Base-by-base conservation (phyloP, 2,888 invertebrate species). In the Oligia strigilis region DNA sequence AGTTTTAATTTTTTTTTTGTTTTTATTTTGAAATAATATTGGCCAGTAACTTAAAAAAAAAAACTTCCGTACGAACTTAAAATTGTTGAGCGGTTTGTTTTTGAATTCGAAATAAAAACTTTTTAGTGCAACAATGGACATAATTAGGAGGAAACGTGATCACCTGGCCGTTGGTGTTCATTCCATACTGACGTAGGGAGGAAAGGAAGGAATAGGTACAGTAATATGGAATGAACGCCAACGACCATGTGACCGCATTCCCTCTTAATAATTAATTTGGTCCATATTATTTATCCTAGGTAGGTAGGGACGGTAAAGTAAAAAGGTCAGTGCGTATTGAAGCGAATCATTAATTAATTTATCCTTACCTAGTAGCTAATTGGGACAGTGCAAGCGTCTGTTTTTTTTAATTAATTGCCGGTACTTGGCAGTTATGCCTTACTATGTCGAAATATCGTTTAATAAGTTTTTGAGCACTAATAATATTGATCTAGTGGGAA, bases 381-480 rank as follows among this genome's bases (percentile, higher is more conserved):
- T 78, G 74, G 74, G 64, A 29, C 60, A 71, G 66, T 82, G 77
- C 77, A 82, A 80, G 66, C 36, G 6, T 78, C 43, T 67, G 43
- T 72, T 73, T 23, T 78, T 64, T 64, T 65, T 46, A 40, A 62
- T 75, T 70, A 67, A 70, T 52, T 69, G 43, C n/a, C 23, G 49
- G 14, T 46, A 40, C 23, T 14, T 62, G 14, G 29, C 23, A 70
- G 29, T 49, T 52, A 60, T 9, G 14, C 62, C 49, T 76, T 69
- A 69, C 55, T 66, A 70, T 46, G 75, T 69, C 52, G 29, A 65
- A 72, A 74, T 77, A 65, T 55, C 19, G 19, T 58, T 46, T 64
- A 13, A 19, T 11, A 17, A 72, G 43, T 17, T 81, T 77, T 80
- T 87, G 81, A 69, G 75, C 87, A 72, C 78, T 80, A 77, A 78